Conservation (phyloP, 2,113 vertebrate genomes). For the Aphyosemion australe region DNA sequence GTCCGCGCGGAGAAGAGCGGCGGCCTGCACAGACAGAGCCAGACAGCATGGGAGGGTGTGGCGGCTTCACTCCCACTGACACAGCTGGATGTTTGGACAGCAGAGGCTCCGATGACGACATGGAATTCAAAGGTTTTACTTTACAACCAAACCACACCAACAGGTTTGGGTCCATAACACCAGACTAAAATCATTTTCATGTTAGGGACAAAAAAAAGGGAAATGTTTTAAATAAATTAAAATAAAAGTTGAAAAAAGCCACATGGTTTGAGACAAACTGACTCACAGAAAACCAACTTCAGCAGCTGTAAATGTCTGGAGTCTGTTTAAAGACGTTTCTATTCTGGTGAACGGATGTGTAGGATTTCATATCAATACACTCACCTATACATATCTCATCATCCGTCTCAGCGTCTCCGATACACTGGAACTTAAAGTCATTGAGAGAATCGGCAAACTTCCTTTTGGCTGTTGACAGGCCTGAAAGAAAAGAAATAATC, state of each 20-base stretch:
- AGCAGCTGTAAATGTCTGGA: too few species aligned
- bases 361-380: conserved; percentile 46
- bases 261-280: neutral
- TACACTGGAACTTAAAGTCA: conserved; percentile 97
- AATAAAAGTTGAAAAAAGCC: too few species aligned
- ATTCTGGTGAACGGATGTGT: conserved; percentile 1
- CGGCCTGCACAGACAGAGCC: conserved; percentile 36
- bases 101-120: conserved; percentile 18
- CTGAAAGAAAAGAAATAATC: conserved; percentile 63
- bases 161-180: neutral
- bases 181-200: neutral
- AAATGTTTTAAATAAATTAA: too few species aligned
- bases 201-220: neutral
- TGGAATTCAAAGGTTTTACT: conserved; percentile 13
- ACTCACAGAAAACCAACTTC: too few species aligned
- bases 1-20: conserved; percentile 36
- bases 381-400: conserved; percentile 99
- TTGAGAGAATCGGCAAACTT: conserved; percentile 98
- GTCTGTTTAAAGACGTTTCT: neutral
- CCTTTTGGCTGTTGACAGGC: conserved; percentile 91
- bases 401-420: conserved; percentile 95
- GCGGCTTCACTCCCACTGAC: conserved; percentile 25
- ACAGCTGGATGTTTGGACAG: conserved; percentile 27
- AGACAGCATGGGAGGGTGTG: conserved; percentile 53
- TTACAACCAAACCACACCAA: neutral